Evolutionary conservation across 64 coral and sea anemone genomes (phyloP).

Genomic region (Stichodactyla helianthus): DNA sequence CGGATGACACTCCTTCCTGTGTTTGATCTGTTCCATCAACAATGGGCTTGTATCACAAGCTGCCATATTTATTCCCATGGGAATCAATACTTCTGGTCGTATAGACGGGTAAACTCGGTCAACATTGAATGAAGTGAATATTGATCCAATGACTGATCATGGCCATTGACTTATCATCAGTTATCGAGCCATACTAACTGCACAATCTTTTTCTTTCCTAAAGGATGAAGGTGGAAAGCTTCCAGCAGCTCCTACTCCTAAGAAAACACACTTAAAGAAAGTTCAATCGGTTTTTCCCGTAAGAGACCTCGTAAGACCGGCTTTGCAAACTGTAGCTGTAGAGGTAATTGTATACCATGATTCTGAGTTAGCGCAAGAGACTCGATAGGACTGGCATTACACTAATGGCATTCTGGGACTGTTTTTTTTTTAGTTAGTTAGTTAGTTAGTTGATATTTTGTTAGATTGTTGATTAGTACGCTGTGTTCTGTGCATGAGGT

Average conservation of each 20-base stretch:
- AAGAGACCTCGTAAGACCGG: constrained; percentile 34
- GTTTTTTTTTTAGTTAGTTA: not conserved
- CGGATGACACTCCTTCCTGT: no score
- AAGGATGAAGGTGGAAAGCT: constrained; percentile 75
- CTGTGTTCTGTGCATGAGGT: no score
- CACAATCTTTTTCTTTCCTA: not conserved
- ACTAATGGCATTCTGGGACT: not conserved
- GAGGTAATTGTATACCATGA: constrained; percentile 12
- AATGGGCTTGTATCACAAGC: no score
- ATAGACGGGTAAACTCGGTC: no score
- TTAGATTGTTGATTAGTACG: no score
- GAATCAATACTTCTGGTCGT: no score
- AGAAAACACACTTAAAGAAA: constrained; percentile 1
- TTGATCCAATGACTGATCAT: not conserved
- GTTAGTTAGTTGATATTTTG: no score
- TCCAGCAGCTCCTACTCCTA: constrained; percentile 49
- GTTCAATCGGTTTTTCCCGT: constrained; percentile 9
- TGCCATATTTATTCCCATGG: no score
- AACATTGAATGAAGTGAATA: no score
- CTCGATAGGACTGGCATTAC: no score
- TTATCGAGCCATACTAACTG: not conserved
- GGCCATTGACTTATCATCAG: not conserved
- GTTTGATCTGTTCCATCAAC: no score
- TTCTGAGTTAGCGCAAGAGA: no score
- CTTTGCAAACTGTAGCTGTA: constrained; percentile 34